Conservation (phyloP, 2,113 vertebrate species). For the Psephotus haematonotus region DNA sequence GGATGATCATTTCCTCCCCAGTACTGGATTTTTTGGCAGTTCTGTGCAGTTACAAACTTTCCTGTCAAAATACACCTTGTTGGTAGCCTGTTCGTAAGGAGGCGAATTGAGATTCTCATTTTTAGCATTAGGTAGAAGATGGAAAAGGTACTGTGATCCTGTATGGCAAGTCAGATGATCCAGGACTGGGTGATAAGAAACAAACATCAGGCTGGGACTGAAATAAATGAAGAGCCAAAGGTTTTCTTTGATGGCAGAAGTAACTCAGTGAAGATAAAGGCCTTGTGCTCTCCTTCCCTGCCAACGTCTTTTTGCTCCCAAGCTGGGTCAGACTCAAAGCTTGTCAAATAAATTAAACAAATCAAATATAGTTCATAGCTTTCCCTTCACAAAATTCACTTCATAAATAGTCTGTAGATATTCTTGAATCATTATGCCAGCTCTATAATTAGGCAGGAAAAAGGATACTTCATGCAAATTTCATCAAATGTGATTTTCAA, state of each 20-base stretch:
- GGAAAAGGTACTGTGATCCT: background rate
- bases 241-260: background rate
- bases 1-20: background rate
- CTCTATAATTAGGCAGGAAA: background rate
- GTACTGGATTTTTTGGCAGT: background rate
- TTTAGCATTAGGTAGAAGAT: background rate
- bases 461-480: background rate
- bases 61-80: background rate
- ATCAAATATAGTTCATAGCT: background rate
- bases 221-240: background rate
- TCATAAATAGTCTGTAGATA: background rate
- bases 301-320: background rate
- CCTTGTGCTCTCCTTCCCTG: background rate
- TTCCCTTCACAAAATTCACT: background rate
- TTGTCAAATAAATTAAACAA: constrained; percentile 24
- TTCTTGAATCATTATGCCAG: background rate
- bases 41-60: background rate
- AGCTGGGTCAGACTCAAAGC: background rate
- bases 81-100: background rate
- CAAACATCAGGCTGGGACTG: background rate
- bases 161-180: constrained; percentile 4
- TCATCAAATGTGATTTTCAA: background rate
- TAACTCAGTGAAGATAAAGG: background rate
- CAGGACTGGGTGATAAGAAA: background rate
- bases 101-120: background rate